Evolutionary conservation across 23 tunicate species (phyloP), one percentile per base, ranked within the genome.

Genomic region (Phallusia fumigata): DNA sequence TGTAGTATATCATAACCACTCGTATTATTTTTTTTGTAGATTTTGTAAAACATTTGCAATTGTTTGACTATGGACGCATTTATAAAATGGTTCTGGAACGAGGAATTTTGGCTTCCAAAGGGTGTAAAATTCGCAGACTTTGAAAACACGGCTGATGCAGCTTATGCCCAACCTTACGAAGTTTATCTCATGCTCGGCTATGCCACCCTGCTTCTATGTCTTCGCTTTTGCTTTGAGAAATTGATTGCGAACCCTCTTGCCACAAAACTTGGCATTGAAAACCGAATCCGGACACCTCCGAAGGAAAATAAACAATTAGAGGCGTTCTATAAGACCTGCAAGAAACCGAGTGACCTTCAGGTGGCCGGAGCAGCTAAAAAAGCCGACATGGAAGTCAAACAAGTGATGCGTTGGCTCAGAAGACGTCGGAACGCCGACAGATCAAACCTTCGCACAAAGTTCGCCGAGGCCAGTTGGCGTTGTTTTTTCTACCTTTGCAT

Each of bases 381-480:
- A 30, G 31, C 84, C 21, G 80, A 78, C 30, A 80, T 82, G 90
- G 36, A 76, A 24, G 50, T 65, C 32, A 49, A 40, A 30, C 51
- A 82, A 78, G 83, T 95, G 13, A 35, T 28, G 30, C 65, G 88
- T 19, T 95, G 99, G 99, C 91, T 90, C 65, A 69, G 88, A 81
- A 81, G 87, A 33, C 83, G 81, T 21, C 64, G 92, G 26, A 86
- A 87, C 64, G 58, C 79, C 77, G 83, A 76, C 19, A 78, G 93
- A 33, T 91, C 91, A 75, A 78, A 53, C 72, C 35, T 95, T 33
- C 40, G 22, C 22, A 76, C 75, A 52, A 95, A 95, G 80, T 91
- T 95, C 76, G 74, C 77, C 74, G 99, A 95, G 77, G 87, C 99
- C 13, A 85, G 85, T 30, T 95, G 99, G 99, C 81, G 99, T 75